phyloP scores from a whole-genome alignment of 2,797 vertebrate species.

The Ambastaia sidthimunki region DNA sequence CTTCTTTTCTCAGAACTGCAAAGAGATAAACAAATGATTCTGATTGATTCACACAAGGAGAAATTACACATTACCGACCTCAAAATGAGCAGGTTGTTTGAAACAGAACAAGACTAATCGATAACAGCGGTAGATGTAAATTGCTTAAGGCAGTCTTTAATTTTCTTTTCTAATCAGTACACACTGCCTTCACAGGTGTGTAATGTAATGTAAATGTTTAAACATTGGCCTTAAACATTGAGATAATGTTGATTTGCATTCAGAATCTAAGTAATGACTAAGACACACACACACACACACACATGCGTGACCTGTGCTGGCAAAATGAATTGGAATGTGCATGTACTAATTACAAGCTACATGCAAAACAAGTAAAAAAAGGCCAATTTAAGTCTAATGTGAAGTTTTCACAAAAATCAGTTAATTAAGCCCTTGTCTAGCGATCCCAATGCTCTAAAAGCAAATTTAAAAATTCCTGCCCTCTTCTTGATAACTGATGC shows the following conservation, averaged over 20 bases:
- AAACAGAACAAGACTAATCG: not conserved
- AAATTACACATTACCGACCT: constrained; percentile 4
- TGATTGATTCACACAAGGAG: not conserved
- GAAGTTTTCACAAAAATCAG: no score
- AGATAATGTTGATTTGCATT: not conserved
- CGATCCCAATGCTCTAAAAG: no score
- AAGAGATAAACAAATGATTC: not conserved
- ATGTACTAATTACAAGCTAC: no score
- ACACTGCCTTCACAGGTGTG: not conserved
- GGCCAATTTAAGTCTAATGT: no score
- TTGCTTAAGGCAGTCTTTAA: not conserved
- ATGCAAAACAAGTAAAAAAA: no score
- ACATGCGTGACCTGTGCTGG: no score
- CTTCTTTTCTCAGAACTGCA: not conserved
- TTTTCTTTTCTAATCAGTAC: not conserved
- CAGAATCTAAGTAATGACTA: not conserved
- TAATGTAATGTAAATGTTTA: not conserved
- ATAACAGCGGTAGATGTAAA: not conserved
- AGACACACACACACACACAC: not conserved
- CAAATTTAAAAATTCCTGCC: no score
- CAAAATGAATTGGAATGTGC: no score
- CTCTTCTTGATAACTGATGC: no score
- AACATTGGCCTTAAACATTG: not conserved
- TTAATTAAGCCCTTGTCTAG: no score
- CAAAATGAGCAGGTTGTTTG: not conserved